Evolutionary conservation across 37 sponge, comb jelly and placozoan genomes (phyloP).

Genomic region (Aplysina aerophoba): DNA sequence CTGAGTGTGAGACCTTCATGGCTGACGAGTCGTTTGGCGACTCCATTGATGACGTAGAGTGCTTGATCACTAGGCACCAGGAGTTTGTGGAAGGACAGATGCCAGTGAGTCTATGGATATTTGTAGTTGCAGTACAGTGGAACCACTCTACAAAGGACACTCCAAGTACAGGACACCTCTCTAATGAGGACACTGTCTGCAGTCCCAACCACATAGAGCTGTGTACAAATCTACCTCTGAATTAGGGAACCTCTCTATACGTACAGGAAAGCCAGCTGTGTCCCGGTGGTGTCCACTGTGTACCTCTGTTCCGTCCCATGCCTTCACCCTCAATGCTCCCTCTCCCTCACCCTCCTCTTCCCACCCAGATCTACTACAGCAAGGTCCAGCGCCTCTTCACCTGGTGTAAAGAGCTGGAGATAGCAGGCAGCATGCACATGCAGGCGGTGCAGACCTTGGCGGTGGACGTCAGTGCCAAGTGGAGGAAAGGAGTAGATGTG

Average conservation of each 20-base stretch:
- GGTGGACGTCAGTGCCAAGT: constrained; percentile 29
- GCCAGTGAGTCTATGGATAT: constrained; percentile 11
- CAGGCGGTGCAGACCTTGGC: not conserved
- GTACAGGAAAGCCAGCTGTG: no score
- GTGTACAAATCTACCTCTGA: not conserved
- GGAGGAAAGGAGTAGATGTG: constrained; percentile 31
- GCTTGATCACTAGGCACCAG: constrained; percentile 9
- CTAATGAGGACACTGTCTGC: not conserved
- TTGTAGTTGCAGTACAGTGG: not conserved
- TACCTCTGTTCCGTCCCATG: not conserved
- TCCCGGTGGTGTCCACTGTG: not conserved
- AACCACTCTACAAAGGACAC: not conserved
- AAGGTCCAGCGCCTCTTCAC: constrained; percentile 12
- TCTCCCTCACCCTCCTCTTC: not conserved
- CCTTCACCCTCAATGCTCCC: not conserved
- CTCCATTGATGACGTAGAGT: constrained; percentile 30
- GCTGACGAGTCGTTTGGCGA: constrained; percentile 18
- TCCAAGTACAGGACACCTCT: not conserved
- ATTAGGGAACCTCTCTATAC: no score
- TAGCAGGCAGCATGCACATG: not conserved
- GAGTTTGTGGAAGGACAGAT: constrained; percentile 37
- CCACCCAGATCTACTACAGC: constrained; percentile 16
- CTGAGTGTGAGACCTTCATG: constrained; percentile 13
- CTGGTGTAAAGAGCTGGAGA: constrained; percentile 19
- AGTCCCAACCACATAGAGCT: not conserved